Base-by-base conservation (phyloP, 1,140 invertebrate species). In the Neuroterus valhalla region DNA sequence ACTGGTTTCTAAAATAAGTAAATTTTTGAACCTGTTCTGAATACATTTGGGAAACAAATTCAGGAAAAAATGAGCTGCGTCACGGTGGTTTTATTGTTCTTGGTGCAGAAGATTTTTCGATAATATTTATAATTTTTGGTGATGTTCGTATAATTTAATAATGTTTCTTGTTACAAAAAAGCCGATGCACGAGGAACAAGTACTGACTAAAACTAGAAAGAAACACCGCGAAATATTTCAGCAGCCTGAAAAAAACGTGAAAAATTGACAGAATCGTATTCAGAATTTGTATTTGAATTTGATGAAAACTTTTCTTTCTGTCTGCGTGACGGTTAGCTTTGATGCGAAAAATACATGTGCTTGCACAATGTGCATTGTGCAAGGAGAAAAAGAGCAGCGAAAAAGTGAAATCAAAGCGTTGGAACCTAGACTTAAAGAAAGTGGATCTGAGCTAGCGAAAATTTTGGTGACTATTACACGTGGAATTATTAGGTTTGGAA, bases 301-400 rank as follows among this genome's bases (percentile, higher is more conserved):
- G n/a, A 5, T 4, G 3, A n/a, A 48, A 1, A 48, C 3, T 17
- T 17, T 48, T 48, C 6, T 48, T 48, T 48, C 26, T 55, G 21
- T 26, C 21, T 31, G 12, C 14, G 31, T 5, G n/a, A 62, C 15
- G 14, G 15, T 62, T 21, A 26, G 1, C 44, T 46, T 6, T 46
- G 44, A 6, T 55, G 17, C 3, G 14, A 55, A 52, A 55, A 23
- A 23, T 2, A n/a, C 23, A 23, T 55, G 14, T 31, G 12, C 11
- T 62, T 62, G 55, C 55, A 70, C 71, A 66, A 66, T 52, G 70
- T 66, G 67, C 68, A 45, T 66, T 38, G 68, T 77, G 42, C 38
- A 72, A 77, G 71, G 68, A 75, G 38, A 21, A 38, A 50, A 50
- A 21, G 31, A n/a, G 43, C 17, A n/a, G 46, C 17, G 66, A 62